Conservation (phyloP, 2,797 vertebrate species). For the Chelon auratus region DNA sequence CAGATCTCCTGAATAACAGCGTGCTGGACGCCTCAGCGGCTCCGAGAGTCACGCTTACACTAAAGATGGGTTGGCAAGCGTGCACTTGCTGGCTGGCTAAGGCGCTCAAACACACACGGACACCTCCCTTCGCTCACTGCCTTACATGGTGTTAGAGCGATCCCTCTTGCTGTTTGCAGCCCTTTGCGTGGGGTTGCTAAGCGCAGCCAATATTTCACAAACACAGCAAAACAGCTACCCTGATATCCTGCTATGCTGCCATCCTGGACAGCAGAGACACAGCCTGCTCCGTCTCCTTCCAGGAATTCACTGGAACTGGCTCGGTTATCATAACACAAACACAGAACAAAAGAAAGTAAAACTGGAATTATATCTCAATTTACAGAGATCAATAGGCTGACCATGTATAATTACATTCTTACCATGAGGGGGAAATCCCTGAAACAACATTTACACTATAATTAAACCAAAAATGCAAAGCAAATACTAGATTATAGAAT, state of each 20-base stretch:
- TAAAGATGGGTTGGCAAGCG: constrained; percentile 62
- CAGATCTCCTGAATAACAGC: constrained; percentile 1
- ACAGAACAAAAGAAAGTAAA: not conserved
- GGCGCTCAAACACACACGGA: constrained; percentile 33
- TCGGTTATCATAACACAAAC: constrained; percentile 17
- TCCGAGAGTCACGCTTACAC: constrained; percentile 53
- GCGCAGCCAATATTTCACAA: constrained; percentile 75
- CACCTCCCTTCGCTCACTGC: constrained; percentile 65
- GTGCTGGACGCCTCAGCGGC: constrained; percentile 30
- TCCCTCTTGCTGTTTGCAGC: constrained; percentile 47
- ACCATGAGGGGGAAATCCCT: not conserved
- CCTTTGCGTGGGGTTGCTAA: constrained; percentile 75
- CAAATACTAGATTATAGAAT: not conserved
- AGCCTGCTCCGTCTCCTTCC: constrained; percentile 32
- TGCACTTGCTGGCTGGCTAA: constrained; percentile 52
- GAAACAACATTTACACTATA: not conserved
- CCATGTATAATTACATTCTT: not conserved
- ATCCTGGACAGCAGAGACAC: constrained; percentile 46
- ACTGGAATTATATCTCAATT: constrained; percentile 8
- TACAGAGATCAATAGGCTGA: not conserved
- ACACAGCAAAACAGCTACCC: constrained; percentile 69
- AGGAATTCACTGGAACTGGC: constrained; percentile 35
- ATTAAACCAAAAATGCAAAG: not conserved
- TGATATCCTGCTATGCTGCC: constrained; percentile 56
- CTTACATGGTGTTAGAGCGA: constrained; percentile 79